Evolutionary conservation across 2,888 invertebrate species (phyloP), one percentile per base, ranked within the genome.

Genomic region (Cabera pusaria): DNA sequence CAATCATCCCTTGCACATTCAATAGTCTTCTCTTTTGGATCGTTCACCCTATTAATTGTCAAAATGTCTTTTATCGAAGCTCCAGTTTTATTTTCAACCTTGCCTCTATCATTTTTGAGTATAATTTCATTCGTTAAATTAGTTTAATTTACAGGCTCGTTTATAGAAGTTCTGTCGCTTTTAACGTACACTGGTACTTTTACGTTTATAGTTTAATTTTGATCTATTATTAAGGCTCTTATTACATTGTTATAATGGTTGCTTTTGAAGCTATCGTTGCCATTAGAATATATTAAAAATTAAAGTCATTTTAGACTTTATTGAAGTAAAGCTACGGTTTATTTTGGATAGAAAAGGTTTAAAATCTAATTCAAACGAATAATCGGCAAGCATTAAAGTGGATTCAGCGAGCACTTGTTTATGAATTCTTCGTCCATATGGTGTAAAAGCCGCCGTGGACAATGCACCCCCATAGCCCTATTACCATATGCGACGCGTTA

Each of bases 401-500:
- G 76, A 81, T 79, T 81, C 70, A 50, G 76, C 61, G 74, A 73
- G 68, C 82, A 86, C 87, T 86, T 86, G 85, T 85, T 84, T 83
- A 77, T 80, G 70, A 81, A 80, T 83, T 88, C 85, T 80, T 79
- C 59, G 66, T 72, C 78, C 90, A 90, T 90, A 89, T 89, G 90
- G 89, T 82, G 66, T 81, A 83, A 83, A 82, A 85, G 84, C 86
- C 71, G 78, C 71, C 53, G 56, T 64, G 74, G 70, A 86, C 87
- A 88, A 86, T 85, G 71, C 70, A 65, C 87, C 87, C 85, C 66
- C 75, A 87, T 84, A 59, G 60, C 31, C 49, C 74, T 64, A 72
- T 80, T 81, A 78, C 82, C 88, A 86, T 89, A 89, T 89, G 89
- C 54, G 85, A 74, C 73, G 64, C 69, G 89, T 90, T 89, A 89